Percentiles rank a stretch among this genome's conserved stretches.
phyloP scores from a whole-genome alignment of 2,113 vertebrate species.

The Rana temporaria region DNA sequence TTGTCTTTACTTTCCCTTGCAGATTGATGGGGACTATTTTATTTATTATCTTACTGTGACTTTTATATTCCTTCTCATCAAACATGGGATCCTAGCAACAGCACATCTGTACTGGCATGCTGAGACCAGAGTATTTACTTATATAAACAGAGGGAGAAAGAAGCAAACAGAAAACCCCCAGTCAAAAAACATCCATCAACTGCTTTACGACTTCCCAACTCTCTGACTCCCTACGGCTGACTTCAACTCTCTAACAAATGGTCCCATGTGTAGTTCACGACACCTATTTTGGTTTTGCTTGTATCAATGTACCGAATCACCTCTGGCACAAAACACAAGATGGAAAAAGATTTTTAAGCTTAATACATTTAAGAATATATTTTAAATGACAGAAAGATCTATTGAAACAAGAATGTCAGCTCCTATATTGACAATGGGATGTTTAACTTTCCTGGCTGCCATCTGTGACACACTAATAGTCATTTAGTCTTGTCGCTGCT shows the following conservation, averaged over 20 bases:
- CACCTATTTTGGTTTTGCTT: conserved; percentile 42
- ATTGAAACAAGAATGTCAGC: conserved; percentile 19
- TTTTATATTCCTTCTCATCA: conserved; percentile 6
- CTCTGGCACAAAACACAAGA: conserved; percentile 32
- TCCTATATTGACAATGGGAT: conserved; percentile 33
- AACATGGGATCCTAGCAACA: conserved; percentile 35
- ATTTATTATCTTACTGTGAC: conserved; percentile 28
- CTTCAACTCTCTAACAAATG: conserved; percentile 50
- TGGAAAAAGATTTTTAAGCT: conserved; percentile 11
- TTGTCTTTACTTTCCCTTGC: neutral
- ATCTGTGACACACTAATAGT: conserved; percentile 19
- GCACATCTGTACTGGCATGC: conserved; percentile 29
- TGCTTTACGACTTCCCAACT: conserved; percentile 40
- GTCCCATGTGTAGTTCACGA: conserved; percentile 17
- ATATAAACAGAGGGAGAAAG: conserved; percentile 38
- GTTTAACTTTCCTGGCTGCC: conserved; percentile 28
- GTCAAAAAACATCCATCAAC: conserved; percentile 48
- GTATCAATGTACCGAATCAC: conserved; percentile 41
- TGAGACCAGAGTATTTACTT: conserved; percentile 22
- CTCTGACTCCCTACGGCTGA: conserved; percentile 30
- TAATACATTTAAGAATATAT: conserved; percentile 42
- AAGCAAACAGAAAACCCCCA: conserved; percentile 12
- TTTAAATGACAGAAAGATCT: conserved; percentile 45
- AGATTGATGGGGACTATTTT: neutral
- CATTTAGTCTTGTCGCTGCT: neutral